phyloP scores from a whole-genome alignment of 2,797 vertebrate species.

The Sandelia bainsii region DNA sequence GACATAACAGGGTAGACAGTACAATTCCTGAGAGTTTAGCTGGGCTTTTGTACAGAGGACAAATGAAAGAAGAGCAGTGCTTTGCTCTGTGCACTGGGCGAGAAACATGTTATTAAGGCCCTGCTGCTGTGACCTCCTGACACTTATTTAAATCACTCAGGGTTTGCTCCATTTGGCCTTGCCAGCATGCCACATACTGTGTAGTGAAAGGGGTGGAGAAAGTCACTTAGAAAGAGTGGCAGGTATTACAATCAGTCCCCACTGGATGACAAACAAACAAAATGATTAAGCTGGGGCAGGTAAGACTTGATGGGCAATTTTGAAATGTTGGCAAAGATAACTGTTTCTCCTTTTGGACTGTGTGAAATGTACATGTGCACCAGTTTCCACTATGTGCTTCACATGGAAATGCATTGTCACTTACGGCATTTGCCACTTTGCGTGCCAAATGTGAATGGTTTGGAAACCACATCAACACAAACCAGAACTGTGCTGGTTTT shows the following conservation, averaged over 20 bases:
- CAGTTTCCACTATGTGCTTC: constrained; percentile 12
- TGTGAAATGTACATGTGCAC: constrained; percentile 1
- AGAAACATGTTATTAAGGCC: constrained; percentile 44
- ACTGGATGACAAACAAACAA: constrained; percentile 10
- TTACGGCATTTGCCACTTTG: neutral
- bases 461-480: constrained; percentile 36
- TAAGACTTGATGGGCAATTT: neutral
- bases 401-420: constrained; percentile 7
- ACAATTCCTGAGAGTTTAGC: constrained; percentile 21
- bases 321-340: neutral
- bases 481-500: constrained; percentile 17
- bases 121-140: constrained; percentile 51
- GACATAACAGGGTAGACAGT: constrained; percentile 20
- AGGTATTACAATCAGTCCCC: constrained; percentile 23
- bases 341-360: neutral
- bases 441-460: constrained; percentile 35
- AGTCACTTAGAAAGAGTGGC: constrained; percentile 27
- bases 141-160: constrained; percentile 48
- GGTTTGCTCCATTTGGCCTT: constrained; percentile 33
- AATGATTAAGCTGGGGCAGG: constrained; percentile 5
- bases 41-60: constrained; percentile 29
- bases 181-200: constrained; percentile 25
- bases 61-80: constrained; percentile 24
- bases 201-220: constrained; percentile 26
- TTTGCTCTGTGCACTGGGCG: constrained; percentile 20